Conservation (phyloP, 2,888 invertebrate species). For the Macrosiphum euphorbiae region DNA sequence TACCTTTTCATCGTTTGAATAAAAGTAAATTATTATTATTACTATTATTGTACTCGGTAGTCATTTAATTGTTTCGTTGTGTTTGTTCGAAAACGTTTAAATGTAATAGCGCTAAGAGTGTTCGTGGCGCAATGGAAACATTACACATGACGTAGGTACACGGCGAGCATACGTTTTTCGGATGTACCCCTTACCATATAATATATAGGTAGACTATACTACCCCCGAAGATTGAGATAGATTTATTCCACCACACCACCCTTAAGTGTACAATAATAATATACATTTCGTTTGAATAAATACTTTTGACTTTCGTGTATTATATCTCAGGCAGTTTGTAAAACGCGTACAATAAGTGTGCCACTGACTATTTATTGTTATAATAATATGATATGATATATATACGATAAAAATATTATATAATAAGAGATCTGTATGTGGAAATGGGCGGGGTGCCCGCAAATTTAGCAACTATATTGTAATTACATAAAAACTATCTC, state of each 20-base stretch:
- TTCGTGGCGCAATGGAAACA: background rate
- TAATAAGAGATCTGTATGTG: background rate
- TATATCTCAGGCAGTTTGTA: background rate
- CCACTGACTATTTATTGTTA: background rate
- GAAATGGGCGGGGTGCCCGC: too few species aligned
- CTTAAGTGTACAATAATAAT: background rate
- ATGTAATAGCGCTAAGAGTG: background rate
- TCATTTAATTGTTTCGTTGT: conserved; percentile 4
- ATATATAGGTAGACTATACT: background rate
- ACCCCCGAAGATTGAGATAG: background rate
- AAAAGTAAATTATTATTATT: background rate
- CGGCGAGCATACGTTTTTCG: background rate
- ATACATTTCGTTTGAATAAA: background rate
- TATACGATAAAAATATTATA: background rate
- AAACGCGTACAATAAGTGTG: background rate
- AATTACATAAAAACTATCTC: background rate
- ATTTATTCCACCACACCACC: background rate
- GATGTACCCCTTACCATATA: background rate
- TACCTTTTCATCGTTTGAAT: conserved; percentile 10
- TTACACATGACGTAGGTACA: background rate
- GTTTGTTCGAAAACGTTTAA: background rate
- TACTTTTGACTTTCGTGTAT: background rate
- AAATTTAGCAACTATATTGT: background rate
- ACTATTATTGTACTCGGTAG: background rate
- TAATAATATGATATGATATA: background rate